Evolutionary conservation across 2,797 vertebrate genomes (phyloP), one percentile per base, ranked within the genome.

Genomic region (Crypturellus tataupa): DNA sequence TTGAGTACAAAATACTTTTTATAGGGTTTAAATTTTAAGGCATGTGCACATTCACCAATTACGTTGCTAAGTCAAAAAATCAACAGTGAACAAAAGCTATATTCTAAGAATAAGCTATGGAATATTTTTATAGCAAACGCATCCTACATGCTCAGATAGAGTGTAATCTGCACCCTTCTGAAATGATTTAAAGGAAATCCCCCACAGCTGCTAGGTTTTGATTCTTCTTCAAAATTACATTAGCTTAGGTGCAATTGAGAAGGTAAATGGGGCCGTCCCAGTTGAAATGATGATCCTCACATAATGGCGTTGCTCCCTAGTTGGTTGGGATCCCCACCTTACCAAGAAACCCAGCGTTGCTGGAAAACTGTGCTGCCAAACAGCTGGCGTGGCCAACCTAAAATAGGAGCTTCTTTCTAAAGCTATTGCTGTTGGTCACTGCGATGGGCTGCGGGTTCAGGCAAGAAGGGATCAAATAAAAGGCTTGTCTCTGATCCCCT

Each of bases 341-440:
- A 88, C 85, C 75, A 75, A 96, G 85, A 94, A 94, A 91, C 63
- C 63, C 24, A 8, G 89, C 80, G 68, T 67, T 93, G 71, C 71
- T 85, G 85, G 65, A 80, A 93, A 82, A 59, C 82, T 62, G 64
- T 73, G 47, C 78, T 3, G 5, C 68, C 69, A 71, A 89, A 25
- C 87, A 96, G 92, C 85, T 96, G 93, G 81, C 63, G 81, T 31
- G 87, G 83, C 93, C 91, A 69, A 75, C 94, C 95, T 87, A 82
- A 90, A 71, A 6, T 4, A 75, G 83, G 58, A 83, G 83, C 85
- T 94, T 90, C 71, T 65, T 96, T 94, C 79, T 72, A n/a, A 89
- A 96, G 87, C 81, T 60, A 92, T 84, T 91, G 88, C 80, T 81
- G 77, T 87, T 67, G 60, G 87, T 95, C 40, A 46, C 8, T 37